Evolutionary conservation across 2,797 vertebrate species (phyloP), one percentile per base, ranked within the genome.

Genomic region (Hypotaenidia philippensis): DNA sequence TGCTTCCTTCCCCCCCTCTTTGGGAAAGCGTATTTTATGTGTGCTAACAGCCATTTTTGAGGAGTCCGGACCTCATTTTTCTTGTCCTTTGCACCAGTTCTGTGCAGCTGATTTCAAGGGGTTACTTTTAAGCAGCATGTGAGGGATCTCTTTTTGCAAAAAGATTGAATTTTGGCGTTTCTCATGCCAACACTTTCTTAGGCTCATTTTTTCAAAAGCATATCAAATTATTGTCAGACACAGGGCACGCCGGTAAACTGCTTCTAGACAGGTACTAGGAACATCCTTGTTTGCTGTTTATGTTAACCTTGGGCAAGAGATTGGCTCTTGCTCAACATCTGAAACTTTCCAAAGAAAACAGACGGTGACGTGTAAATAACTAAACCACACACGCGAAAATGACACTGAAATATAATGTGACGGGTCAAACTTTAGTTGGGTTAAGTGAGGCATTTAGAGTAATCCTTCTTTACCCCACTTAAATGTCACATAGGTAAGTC

Each of bases 281-380:
- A 71, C 45, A 69, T 70, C 32, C 36, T 93, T 96, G 61, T 96
- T 96, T 96, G 77, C 56, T n/a, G 40, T 90, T 95, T 52, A 55
- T 87, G 79, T 95, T 97, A 97, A 95, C 82, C 83, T 83, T 90
- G 72, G 69, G 49, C 87, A 76, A 55, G 81, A 86, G 64, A 71
- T 87, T 96, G 93, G 13, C 72, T 96, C 34, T 12, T 89, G 63
- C 94, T 95, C 94, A 88, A 71, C 63, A 90, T 64, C 87, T 66
- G 80, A 97, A 97, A 90, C 80, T 95, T 92, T 96, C 93, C 92
- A 95, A 98, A 96, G 84, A 92, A 97, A 97, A 95, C 78, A 97
- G 93, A 87, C 25, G 2, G 56, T 59, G 93, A 41, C 4, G 7
- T 91, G 72, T 92, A 95, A 97, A 97, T 96, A 97, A 90, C 91